phyloP scores from a whole-genome alignment of 2,888 invertebrate species.

The Drosophila dives region DNA sequence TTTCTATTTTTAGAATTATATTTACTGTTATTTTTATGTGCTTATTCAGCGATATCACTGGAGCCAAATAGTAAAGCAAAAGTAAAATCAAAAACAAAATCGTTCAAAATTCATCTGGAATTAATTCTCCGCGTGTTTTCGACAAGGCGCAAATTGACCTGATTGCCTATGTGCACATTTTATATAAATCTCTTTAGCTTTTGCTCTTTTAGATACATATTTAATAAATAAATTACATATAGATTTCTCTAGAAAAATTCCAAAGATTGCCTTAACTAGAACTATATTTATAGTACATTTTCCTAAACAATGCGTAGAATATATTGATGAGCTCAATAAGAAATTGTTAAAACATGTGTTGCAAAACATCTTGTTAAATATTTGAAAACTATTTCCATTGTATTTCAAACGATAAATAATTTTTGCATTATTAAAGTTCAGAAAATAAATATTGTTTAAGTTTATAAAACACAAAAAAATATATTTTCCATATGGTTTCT shows the following conservation, averaged over 20 bases:
- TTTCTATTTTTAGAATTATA: slow-evolving; percentile 60
- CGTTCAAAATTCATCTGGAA: slow-evolving; percentile 61
- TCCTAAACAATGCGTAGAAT: slow-evolving; percentile 10
- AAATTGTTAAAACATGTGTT: background rate
- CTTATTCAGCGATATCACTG: slow-evolving; percentile 15
- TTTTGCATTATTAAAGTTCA: background rate
- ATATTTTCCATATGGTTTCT: background rate
- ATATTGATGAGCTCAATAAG: background rate
- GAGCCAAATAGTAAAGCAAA: slow-evolving; percentile 17
- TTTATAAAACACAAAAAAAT: background rate
- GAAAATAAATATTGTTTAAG: background rate
- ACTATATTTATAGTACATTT: too few relatives aligned
- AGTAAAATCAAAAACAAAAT: slow-evolving; percentile 20
- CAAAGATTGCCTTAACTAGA: slow-evolving; percentile 41
- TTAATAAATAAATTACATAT: background rate
- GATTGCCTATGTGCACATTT: slow-evolving; percentile 29
- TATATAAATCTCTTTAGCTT: slow-evolving; percentile 50
- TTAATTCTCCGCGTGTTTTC: slow-evolving; percentile 41
- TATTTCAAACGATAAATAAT: background rate
- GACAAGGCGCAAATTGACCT: slow-evolving; percentile 69
- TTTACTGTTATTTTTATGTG: slow-evolving; percentile 60
- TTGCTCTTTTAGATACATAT: slow-evolving; percentile 25
- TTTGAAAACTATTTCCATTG: background rate
- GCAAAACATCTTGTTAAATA: background rate
- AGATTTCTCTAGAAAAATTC: slow-evolving; percentile 35